phyloP scores from a whole-genome alignment of 53 echinoderm and acorn worm genomes.

The Echinometra lucunter region DNA sequence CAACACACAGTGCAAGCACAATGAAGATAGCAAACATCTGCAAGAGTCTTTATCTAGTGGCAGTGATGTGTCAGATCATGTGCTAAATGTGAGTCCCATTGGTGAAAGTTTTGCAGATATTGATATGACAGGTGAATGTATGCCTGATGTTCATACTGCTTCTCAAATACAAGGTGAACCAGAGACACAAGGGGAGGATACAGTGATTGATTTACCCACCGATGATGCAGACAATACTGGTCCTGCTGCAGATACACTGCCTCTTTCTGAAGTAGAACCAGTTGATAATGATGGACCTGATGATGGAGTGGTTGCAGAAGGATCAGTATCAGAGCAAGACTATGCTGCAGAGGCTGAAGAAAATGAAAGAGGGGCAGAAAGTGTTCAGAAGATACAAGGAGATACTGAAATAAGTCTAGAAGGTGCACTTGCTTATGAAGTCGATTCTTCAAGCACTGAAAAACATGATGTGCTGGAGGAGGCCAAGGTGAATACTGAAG shows the following conservation, averaged over 20 bases:
- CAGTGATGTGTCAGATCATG: not conserved
- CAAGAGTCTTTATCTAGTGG: not conserved
- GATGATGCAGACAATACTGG: not conserved
- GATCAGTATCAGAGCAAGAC: not conserved
- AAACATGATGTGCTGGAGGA: not conserved
- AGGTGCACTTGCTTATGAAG: not conserved
- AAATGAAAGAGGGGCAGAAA: not conserved
- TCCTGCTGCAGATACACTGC: not conserved
- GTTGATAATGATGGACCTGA: not conserved
- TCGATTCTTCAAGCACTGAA: not conserved
- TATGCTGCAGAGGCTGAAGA: not conserved
- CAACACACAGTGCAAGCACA: slow-evolving; percentile 58
- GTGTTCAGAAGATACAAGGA: not conserved
- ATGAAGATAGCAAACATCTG: not conserved
- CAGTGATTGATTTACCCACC: not conserved
- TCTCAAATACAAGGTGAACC: not conserved
- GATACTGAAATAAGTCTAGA: not conserved
- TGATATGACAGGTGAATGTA: not conserved
- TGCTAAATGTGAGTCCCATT: not conserved
- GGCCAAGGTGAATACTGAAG: not conserved
- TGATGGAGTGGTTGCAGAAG: not conserved
- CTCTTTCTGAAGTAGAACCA: not conserved
- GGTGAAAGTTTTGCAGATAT: not conserved
- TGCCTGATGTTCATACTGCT: not conserved
- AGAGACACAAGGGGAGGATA: not conserved